Evolutionary conservation across 2,797 vertebrate species (phyloP).

Genomic region (Emydoidea blandingii): DNA sequence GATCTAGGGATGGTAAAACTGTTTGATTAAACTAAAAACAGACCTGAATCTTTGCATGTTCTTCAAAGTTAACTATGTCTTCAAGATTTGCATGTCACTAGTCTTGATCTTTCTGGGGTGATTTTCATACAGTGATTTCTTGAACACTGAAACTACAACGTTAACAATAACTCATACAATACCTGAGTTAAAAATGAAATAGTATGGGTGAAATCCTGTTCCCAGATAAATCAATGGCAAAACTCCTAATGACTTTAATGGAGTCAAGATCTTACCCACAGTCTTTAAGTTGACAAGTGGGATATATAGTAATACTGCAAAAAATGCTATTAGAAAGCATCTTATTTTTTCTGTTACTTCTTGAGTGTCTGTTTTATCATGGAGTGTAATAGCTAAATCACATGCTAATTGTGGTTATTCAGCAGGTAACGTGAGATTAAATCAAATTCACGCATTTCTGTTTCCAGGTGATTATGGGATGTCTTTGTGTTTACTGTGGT

Average conservation of each 20-base stretch:
- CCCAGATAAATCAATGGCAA: conserved; percentile 36
- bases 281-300: background rate
- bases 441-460: background rate
- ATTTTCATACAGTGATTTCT: background rate
- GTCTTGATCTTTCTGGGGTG: background rate
- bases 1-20: background rate
- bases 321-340: conserved; percentile 53
- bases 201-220: conserved; percentile 35
- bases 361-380: background rate
- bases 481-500: background rate
- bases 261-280: conserved; percentile 14
- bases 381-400: background rate
- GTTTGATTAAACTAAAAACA: background rate
- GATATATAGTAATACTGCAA: conserved; percentile 29
- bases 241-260: conserved; percentile 6
- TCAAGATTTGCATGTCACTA: background rate
- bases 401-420: background rate
- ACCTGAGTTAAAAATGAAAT: conserved; percentile 18
- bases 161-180: conserved; percentile 38
- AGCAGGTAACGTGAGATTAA: background rate
- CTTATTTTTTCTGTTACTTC: background rate
- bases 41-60: background rate
- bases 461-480: background rate
- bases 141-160: fast-evolving
- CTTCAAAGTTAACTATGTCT: background rate